Conservation (phyloP, 2,797 vertebrate genomes). For the Simalia tracyae region DNA sequence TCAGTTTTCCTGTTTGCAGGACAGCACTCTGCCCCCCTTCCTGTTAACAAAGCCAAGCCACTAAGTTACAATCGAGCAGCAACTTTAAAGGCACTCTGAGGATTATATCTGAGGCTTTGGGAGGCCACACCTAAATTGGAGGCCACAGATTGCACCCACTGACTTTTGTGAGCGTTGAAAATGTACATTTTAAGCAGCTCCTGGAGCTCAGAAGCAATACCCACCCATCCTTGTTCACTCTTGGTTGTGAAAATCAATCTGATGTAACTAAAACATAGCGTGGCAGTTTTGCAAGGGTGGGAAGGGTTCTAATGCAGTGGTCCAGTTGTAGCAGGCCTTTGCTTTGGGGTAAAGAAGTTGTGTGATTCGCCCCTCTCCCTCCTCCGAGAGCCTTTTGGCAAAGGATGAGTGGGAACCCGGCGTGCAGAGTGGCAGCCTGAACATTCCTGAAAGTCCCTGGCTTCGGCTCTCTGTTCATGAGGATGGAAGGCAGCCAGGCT, state of each 20-base stretch:
- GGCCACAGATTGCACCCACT: background rate
- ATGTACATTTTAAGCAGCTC: background rate
- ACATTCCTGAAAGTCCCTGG: constrained; percentile 32
- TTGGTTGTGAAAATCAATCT: constrained; percentile 1
- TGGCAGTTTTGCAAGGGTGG: background rate
- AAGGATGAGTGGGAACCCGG: constrained; percentile 22
- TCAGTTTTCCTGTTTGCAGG: background rate
- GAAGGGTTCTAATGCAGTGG: background rate
- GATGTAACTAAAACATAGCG: background rate
- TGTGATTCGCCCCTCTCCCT: background rate
- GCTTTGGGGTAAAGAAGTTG: background rate
- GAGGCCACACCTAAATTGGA: background rate
- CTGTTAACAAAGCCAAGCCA: background rate
- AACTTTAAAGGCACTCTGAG: background rate
- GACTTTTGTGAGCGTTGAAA: background rate
- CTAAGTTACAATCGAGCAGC: background rate
- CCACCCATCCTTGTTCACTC: background rate
- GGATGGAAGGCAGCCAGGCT: constrained; percentile 33
- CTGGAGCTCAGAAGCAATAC: background rate
- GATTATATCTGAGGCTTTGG: background rate
- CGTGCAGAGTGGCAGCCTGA: constrained; percentile 26
- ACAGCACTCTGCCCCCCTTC: background rate
- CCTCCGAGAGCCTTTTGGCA: constrained; percentile 1
- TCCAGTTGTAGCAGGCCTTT: background rate
- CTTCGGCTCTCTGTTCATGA: constrained; percentile 5